Evolutionary conservation across 2,888 invertebrate species (phyloP), one percentile per base, ranked within the genome.

Genomic region (Heliconius charithonia): DNA sequence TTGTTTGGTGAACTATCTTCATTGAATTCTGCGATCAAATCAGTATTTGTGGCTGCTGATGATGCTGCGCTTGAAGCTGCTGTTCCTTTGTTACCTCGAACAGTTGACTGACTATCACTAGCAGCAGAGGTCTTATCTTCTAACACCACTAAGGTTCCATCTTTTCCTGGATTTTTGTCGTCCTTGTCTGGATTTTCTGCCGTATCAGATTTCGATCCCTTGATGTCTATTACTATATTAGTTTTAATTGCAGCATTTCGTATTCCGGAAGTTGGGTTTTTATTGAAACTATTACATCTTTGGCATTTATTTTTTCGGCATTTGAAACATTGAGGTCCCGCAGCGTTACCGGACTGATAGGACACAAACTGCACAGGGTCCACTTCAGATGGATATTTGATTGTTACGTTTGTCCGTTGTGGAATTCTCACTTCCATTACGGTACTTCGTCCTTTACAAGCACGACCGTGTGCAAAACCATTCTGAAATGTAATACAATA

Each of bases 191-290:
- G 45, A 16, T 45, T 32, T 2, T 41, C 29, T n/a, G 45, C 6
- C 19, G 65, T 56, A 51, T 83, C 59, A 66, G 67, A 66, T 76
- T 81, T 81, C 59, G 79, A 77, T 73, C 82, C 77, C 32, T 73
- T 82, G 4, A 85, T 82, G 45, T 88, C 86, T 69, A 90, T 84
- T 4, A 85, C 82, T 59, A 91, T 85, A 32, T 86, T 86, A 0
- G 87, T 83, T 72, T 80, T 83, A 69, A 82, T 77, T 19, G 73
- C 32, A 13, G 79, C 32, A 32, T 75, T 70, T 1, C 56, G 63
- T 4, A 56, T 56, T n/a, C 16, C 16, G 22, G 77, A 74, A 16
- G 81, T 27, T 62, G 75, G 51, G 10, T 59, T 65, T 37, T 65
- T 79, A 29, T 77, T 67, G 10, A 79, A 79, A 12, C 62, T 77